phyloP scores from a whole-genome alignment of 2,797 vertebrate genomes.

The Cyprinodon diabolis region DNA sequence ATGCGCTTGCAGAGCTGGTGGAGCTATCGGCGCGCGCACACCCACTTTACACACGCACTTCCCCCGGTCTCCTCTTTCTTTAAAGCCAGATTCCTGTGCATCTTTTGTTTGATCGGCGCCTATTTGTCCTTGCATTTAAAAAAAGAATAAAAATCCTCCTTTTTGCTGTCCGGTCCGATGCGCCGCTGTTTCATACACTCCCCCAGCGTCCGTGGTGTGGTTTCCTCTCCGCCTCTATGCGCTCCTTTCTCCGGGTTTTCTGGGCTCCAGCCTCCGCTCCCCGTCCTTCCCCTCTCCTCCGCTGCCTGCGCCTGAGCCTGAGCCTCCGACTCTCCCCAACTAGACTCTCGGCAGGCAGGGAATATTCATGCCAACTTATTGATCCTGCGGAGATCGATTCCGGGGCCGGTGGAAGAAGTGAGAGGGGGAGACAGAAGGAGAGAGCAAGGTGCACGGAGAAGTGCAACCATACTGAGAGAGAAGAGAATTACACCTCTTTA shows the following conservation, averaged over 20 bases:
- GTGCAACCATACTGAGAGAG: constrained; percentile 34
- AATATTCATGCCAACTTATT: constrained; percentile 96
- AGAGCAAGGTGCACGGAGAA: constrained; percentile 62
- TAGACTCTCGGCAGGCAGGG: constrained; percentile 85
- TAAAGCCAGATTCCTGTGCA: constrained; percentile 30
- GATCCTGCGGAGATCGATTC: constrained; percentile 92
- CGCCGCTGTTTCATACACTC: constrained; percentile 35
- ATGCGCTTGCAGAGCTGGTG: constrained; percentile 49
- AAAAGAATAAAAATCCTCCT: constrained; percentile 31
- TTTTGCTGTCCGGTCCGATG: constrained; percentile 48
- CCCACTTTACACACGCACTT: constrained; percentile 43
- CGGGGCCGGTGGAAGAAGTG: constrained; percentile 88
- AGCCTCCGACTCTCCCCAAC: constrained; percentile 84
- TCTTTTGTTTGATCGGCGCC: constrained; percentile 24
- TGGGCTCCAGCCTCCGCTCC: constrained; percentile 56
- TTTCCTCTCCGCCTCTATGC: constrained; percentile 37
- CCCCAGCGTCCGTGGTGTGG: constrained; percentile 17
- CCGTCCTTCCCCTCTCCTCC: constrained; percentile 78
- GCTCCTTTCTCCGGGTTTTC: constrained; percentile 43
- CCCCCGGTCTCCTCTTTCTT: constrained; percentile 34
- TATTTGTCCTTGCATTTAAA: constrained; percentile 8
- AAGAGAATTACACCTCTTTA: constrained; percentile 19
- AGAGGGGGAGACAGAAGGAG: constrained; percentile 81
- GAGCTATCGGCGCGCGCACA: constrained; percentile 47
- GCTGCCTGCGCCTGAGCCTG: constrained; percentile 81